Conservation (phyloP, 1,140 invertebrate genomes). For the Lepidurus couesii region DNA sequence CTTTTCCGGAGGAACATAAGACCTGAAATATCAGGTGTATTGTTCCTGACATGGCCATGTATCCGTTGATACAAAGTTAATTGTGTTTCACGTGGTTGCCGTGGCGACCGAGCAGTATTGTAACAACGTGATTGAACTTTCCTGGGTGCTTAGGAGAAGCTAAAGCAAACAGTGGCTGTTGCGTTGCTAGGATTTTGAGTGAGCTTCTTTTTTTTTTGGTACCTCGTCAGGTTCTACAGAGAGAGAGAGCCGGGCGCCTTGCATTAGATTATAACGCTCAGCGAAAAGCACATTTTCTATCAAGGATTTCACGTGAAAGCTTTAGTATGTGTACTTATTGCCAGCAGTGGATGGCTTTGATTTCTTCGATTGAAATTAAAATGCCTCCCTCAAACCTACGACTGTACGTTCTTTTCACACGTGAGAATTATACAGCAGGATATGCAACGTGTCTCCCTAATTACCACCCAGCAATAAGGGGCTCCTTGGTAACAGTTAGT, state of each 20-base stretch:
- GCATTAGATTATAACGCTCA: too few species aligned
- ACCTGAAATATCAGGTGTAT: neutral
- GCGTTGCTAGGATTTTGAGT: neutral
- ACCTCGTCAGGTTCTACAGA: neutral
- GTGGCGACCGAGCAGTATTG: neutral
- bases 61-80: neutral
- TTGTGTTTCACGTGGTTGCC: neutral
- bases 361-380: neutral
- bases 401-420: too few species aligned
- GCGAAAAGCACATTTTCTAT: neutral
- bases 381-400: neutral
- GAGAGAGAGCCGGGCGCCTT: too few species aligned
- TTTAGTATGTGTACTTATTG: neutral
- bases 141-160: neutral
- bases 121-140: slow-evolving; percentile 11
- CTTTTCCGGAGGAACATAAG: too few species aligned
- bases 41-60: neutral
- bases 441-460: neutral
- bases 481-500: neutral
- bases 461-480: neutral
- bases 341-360: neutral
- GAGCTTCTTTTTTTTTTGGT: neutral
- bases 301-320: neutral
- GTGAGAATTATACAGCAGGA: too few species aligned
- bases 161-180: neutral